Evolutionary conservation across 2,888 invertebrate species (phyloP), one percentile per base, ranked within the genome.

Genomic region (Ochlodes sylvanus): DNA sequence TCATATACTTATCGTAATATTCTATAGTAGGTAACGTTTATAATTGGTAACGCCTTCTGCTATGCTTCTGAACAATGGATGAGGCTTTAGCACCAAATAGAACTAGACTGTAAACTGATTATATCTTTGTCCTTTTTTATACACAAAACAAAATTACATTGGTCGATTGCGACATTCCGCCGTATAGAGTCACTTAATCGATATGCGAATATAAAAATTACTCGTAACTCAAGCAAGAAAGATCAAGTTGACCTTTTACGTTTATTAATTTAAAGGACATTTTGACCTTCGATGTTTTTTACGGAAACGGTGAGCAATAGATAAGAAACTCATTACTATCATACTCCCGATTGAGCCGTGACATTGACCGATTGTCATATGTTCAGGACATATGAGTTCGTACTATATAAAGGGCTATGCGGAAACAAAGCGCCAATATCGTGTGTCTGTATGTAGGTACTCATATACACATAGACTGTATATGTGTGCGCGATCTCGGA

Each of bases 191-290:
- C 3, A 12, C 38, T 10, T 38, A 27, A 17, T 17, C 9, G 47
- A 17, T 47, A 50, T 12, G 50, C 19, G 19, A 50, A 50, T 12
- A 32, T 54, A 54, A n/a, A 27, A 32, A 32, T 54, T 27, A 9
- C 54, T 32, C 14, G 7, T n/a, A 52, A 21, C 32, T 14, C 27
- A 50, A 57, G 47, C 47, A 7, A 38, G 57, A 65, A 58, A 41
- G 10, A 19, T 41, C 55, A 42, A 27, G 47, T 15, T 52, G 65
- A 58, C 65, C 58, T 65, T 50, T 58, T 15, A 19, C 32, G n/a
- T 65, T 58, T 32, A 58, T 34, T 58, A 65, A 50, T 41, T 68
- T 68, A 52, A 41, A 66, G 65, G 58, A 60, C 65, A 57, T 50
- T 52, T 52, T 52, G 41, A 67, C 67, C 56, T 68, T 62, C 47